phyloP scores from a whole-genome alignment of 2,888 invertebrate species.

The Aricia artaxerxes region DNA sequence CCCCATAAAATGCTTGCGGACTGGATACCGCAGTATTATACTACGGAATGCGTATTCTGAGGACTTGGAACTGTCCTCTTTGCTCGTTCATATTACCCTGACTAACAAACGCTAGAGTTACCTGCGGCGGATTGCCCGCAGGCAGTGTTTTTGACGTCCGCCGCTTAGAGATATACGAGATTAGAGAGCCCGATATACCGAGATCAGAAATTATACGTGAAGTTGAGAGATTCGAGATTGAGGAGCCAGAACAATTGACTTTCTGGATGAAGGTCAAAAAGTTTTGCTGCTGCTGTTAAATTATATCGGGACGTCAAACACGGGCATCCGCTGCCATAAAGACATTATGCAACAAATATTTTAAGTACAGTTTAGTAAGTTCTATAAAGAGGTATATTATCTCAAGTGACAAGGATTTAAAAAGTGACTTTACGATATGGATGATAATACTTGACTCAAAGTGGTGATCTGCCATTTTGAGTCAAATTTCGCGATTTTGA shows the following conservation, averaged over 20 bases:
- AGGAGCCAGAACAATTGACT: neutral
- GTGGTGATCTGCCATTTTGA: neutral
- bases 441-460: neutral
- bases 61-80: slow-evolving; percentile 93
- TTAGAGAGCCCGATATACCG: neutral
- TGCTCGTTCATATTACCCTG: slow-evolving; percentile 85
- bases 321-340: slow-evolving; percentile 1
- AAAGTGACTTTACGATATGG: neutral
- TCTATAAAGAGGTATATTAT: neutral
- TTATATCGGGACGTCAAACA: neutral
- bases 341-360: neutral
- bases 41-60: slow-evolving; percentile 95
- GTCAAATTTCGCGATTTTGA: neutral
- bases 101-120: slow-evolving; percentile 37
- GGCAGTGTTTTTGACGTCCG: slow-evolving; percentile 9
- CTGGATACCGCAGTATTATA: slow-evolving; percentile 95
- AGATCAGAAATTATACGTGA: neutral
- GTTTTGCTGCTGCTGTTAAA: neutral
- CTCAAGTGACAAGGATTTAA: neutral
- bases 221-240: neutral
- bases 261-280: neutral
- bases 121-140: neutral
- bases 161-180: neutral
- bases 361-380: neutral
- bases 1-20: slow-evolving; percentile 89